A percentile compares a stretch with the other conserved stretches of the same genome.
Evolutionary conservation across 2,113 vertebrate species (phyloP).

Genomic region (Octodon degus): DNA sequence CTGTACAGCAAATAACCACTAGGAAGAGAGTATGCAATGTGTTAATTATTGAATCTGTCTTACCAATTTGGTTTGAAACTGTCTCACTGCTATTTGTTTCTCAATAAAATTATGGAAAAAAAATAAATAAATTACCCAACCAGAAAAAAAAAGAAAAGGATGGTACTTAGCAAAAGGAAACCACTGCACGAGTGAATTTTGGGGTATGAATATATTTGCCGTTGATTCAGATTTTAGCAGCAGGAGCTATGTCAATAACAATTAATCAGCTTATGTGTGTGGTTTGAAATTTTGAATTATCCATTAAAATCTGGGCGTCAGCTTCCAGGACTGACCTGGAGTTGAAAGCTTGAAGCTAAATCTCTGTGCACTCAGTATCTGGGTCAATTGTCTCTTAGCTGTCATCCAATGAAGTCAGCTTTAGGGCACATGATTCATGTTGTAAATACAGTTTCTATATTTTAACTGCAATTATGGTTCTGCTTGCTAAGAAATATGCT

Average conservation of each 20-base stretch:
- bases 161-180: conserved; percentile 57
- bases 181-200: conserved; percentile 12
- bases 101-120: too few relatives aligned
- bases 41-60: too few relatives aligned
- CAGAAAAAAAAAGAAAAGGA: not conserved
- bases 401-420: conserved; percentile 63
- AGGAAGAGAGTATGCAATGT: too few relatives aligned
- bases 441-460: conserved; percentile 51
- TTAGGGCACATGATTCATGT: conserved; percentile 49
- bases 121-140: too few relatives aligned
- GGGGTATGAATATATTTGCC: conserved; percentile 49
- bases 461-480: not conserved
- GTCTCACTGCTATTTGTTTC: too few relatives aligned
- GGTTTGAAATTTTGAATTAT: conserved; percentile 76
- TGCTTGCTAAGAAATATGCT: conserved; percentile 10
- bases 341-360: conserved; percentile 74
- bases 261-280: conserved; percentile 77
- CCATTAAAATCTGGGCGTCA: conserved; percentile 74
- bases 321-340: conserved; percentile 61
- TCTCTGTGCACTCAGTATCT: conserved; percentile 53
- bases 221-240: conserved; percentile 76
- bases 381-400: conserved; percentile 69
- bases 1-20: too few relatives aligned
- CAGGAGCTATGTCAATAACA: conserved; percentile 71
- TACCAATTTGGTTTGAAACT: too few relatives aligned